Percentiles rank a stretch among this genome's conserved stretches.
Conservation (phyloP, 2,113 vertebrate species). For the Morone saxatilis region DNA sequence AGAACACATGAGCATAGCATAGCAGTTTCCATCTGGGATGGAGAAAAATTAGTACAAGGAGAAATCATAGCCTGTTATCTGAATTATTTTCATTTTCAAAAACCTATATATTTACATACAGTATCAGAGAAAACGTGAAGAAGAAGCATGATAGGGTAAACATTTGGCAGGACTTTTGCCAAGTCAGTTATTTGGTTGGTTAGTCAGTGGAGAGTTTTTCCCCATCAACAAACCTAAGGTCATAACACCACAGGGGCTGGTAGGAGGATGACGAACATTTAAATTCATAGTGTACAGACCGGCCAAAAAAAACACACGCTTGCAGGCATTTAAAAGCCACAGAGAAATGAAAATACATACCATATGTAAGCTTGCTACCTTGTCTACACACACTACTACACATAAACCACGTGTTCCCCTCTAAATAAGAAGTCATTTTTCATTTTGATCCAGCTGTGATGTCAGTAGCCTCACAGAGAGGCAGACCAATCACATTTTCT, state of each 20-base stretch:
- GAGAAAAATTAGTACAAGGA: not conserved
- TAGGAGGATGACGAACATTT: slow-evolving; percentile 19
- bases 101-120: not conserved
- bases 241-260: not conserved
- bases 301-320: not conserved
- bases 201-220: slow-evolving; percentile 20
- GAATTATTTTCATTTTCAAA: not conserved
- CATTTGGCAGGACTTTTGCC: not conserved
- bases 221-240: slow-evolving; percentile 33
- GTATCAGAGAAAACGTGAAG: too few relatives aligned
- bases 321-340: not conserved
- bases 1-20: not conserved
- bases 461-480: not conserved
- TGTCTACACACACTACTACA: not conserved
- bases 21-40: too few relatives aligned
- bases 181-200: not conserved
- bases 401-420: not conserved
- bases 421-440: not conserved
- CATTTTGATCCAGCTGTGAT: slow-evolving; percentile 3
- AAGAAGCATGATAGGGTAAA: not conserved
- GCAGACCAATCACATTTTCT: not conserved
- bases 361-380: not conserved
- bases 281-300: slow-evolving; percentile 10
- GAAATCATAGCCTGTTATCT: not conserved
- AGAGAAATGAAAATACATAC: not conserved